Evolutionary conservation across 2,888 invertebrate genomes (phyloP).

Genomic region (Choreutis nemorana): DNA sequence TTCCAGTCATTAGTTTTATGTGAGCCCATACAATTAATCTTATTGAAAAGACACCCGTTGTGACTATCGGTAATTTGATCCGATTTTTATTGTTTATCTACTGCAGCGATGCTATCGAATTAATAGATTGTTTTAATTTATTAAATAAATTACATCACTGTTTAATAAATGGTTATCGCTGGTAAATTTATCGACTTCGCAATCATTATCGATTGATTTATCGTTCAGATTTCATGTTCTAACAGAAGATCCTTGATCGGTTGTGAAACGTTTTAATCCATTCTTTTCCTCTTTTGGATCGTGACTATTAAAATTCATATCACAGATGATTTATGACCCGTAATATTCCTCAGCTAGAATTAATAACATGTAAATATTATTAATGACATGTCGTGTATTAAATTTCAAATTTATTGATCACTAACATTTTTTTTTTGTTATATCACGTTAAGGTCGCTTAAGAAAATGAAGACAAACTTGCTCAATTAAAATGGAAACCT

Average conservation of each 20-base stretch:
- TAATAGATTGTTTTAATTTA: constrained; percentile 8
- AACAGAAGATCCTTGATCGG: constrained; percentile 12
- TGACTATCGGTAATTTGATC: constrained; percentile 39
- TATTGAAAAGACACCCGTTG: constrained; percentile 38
- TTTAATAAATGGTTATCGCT: constrained; percentile 6
- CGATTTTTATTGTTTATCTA: constrained; percentile 38
- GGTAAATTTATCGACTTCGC: constrained; percentile 8
- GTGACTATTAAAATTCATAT: constrained; percentile 24
- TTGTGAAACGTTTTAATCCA: constrained; percentile 16
- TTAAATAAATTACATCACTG: constrained; percentile 10
- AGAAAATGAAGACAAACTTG: too few species aligned
- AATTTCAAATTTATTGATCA: too few species aligned
- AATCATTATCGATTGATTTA: constrained; percentile 13
- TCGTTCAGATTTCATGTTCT: constrained; percentile 8
- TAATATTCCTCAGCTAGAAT: constrained; percentile 29
- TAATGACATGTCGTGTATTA: too few species aligned
- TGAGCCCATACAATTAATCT: constrained; percentile 44
- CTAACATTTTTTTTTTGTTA: too few species aligned
- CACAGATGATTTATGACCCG: constrained; percentile 22
- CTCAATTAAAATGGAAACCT: too few species aligned
- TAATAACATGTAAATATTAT: constrained; percentile 46
- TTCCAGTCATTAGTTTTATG: constrained; percentile 42
- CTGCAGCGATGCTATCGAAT: constrained; percentile 16
- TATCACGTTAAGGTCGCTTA: too few species aligned
- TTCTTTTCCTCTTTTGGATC: constrained; percentile 21